Evolutionary conservation across 2,888 invertebrate species (phyloP).

Genomic region (Reticulitermes lucifugus): DNA sequence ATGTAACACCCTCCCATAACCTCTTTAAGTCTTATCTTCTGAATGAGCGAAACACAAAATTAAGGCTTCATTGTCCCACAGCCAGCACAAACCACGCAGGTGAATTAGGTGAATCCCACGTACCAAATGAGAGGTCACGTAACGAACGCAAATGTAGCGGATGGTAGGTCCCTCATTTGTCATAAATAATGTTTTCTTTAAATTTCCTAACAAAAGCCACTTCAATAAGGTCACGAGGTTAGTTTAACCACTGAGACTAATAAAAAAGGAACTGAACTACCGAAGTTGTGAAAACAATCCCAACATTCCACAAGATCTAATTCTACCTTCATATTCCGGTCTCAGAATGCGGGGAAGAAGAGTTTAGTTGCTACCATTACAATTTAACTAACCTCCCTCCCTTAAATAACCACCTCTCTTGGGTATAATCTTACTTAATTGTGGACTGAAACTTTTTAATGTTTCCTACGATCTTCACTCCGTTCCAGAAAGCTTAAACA

Average conservation of each 20-base stretch:
- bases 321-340: not conserved
- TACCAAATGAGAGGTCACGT: too few species aligned
- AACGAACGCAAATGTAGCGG: too few species aligned
- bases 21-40: too few species aligned
- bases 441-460: slow-evolving; percentile 26
- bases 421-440: slow-evolving; percentile 36
- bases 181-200: not conserved
- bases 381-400: not conserved
- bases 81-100: too few species aligned
- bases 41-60: too few species aligned
- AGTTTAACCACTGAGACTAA: not conserved
- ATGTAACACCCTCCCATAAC: too few species aligned
- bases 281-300: slow-evolving; percentile 5
- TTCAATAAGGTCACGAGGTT: not conserved
- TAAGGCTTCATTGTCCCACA: too few species aligned
- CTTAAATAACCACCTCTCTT: not conserved
- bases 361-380: not conserved
- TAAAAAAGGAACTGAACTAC: not conserved
- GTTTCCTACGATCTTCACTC: slow-evolving; percentile 27
- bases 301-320: not conserved
- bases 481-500: slow-evolving; percentile 29
- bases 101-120: too few species aligned
- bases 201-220: not conserved
- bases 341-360: not conserved
- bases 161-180: too few species aligned